Percentiles rank a stretch among this genome's conserved stretches.
phyloP scores from a whole-genome alignment of 1,140 invertebrate genomes.

The Aphis craccivora region DNA sequence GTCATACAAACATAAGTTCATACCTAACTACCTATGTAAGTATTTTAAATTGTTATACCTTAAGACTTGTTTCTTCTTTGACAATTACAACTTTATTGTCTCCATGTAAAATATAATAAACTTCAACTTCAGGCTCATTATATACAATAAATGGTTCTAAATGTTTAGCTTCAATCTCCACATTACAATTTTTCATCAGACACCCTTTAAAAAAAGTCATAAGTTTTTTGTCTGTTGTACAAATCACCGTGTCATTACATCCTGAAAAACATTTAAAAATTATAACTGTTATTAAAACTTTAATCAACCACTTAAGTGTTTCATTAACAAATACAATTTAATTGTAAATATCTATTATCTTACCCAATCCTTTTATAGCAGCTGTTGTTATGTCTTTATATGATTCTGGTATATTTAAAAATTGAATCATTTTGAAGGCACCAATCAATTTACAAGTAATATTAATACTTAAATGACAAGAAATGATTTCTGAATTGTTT shows the following conservation, averaged over 20 bases:
- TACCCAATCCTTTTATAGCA: constrained; percentile 34
- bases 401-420: constrained; percentile 18
- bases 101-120: constrained; percentile 50
- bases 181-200: constrained; percentile 33
- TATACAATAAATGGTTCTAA: constrained; percentile 42
- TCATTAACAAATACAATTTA: not conserved
- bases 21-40: not conserved
- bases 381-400: not conserved
- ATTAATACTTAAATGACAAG: not conserved
- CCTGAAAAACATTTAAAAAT: not conserved
- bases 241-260: constrained; percentile 23
- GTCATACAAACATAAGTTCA: not conserved
- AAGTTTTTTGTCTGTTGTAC: constrained; percentile 36
- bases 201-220: constrained; percentile 10
- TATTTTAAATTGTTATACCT: not conserved
- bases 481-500: not conserved
- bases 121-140: not conserved
- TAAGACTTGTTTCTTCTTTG: constrained; percentile 26
- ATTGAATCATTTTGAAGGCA: not conserved
- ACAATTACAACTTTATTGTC: constrained; percentile 47
- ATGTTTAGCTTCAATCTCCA: constrained; percentile 8
- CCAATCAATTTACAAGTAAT: not conserved
- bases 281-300: not conserved
- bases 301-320: not conserved
- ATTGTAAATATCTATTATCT: not conserved